Evolutionary conservation across 37 sponge, comb jelly and placozoan species (phyloP).

Genomic region (Oscarella lobularis): DNA sequence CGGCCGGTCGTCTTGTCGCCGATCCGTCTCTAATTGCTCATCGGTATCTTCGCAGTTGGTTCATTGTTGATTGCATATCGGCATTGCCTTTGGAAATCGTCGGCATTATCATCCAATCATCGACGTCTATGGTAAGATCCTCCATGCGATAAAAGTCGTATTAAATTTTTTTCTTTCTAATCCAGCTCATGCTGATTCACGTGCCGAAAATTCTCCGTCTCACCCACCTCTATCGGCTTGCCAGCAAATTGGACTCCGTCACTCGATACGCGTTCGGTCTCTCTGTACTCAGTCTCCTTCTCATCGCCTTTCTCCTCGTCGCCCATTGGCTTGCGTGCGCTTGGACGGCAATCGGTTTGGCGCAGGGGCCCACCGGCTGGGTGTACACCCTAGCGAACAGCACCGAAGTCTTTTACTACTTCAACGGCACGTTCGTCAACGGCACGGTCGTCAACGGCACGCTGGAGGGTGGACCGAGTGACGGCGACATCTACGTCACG

Average conservation of each 20-base stretch:
- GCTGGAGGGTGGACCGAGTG: not conserved
- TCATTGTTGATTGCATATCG: not conserved
- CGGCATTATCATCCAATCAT: no score
- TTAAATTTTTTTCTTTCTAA: not conserved
- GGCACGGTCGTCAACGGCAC: no score
- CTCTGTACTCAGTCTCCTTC: not conserved
- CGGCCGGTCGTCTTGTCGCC: not conserved
- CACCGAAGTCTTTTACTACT: not conserved
- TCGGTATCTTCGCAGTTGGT: not conserved
- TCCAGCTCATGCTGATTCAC: no score
- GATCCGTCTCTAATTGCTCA: not conserved
- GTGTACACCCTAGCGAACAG: not conserved
- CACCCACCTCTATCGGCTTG: not conserved
- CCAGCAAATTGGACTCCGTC: not conserved
- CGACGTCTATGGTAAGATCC: constrained; percentile 34
- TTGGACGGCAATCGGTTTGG: not conserved
- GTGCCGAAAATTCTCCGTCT: not conserved
- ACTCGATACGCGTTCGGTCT: not conserved
- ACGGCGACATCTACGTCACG: not conserved
- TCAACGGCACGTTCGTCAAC: no score
- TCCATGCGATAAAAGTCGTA: constrained; percentile 28
- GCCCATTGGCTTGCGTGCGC: not conserved
- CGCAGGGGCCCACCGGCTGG: not conserved
- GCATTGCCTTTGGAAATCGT: not conserved
- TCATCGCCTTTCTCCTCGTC: not conserved